Evolutionary conservation across 2,113 vertebrate genomes (phyloP).

Genomic region (Pelecanoides urinatrix): DNA sequence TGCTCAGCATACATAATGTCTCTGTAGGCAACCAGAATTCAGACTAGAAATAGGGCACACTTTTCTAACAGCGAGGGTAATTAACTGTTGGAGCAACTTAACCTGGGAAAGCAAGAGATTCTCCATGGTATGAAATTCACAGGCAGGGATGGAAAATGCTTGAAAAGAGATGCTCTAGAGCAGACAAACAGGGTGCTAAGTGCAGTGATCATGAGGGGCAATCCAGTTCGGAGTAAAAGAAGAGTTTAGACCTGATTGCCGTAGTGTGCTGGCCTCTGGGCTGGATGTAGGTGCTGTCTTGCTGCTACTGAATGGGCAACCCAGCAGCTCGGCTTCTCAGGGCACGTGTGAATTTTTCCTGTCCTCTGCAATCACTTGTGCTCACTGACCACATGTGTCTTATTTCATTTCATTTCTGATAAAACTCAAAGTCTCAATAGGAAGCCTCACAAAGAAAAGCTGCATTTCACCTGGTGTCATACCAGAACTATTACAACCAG

Average conservation of each 20-base stretch:
- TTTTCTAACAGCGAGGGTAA: neutral
- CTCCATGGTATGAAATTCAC: neutral
- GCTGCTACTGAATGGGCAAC: neutral
- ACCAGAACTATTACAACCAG: neutral
- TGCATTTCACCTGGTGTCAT: neutral
- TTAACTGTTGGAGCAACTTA: neutral
- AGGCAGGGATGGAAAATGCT: neutral
- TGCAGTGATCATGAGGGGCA: neutral
- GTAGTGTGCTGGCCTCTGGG: neutral
- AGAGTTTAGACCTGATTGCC: neutral
- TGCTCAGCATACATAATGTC: conserved; percentile 5
- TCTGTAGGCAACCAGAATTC: neutral
- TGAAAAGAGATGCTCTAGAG: neutral
- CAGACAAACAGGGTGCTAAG: neutral
- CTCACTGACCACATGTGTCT: neutral
- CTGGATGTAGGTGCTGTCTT: neutral
- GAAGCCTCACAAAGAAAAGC: neutral
- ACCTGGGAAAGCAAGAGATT: neutral
- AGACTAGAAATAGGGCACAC: neutral
- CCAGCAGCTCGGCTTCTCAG: neutral
- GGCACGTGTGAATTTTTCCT: rapidly evolving
- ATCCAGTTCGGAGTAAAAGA: rapidly evolving
- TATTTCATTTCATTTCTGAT: neutral
- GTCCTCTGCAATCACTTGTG: neutral
- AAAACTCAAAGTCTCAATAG: neutral